Evolutionary conservation across 2,888 invertebrate species (phyloP).

Genomic region (Macrostomum cliftonense): DNA sequence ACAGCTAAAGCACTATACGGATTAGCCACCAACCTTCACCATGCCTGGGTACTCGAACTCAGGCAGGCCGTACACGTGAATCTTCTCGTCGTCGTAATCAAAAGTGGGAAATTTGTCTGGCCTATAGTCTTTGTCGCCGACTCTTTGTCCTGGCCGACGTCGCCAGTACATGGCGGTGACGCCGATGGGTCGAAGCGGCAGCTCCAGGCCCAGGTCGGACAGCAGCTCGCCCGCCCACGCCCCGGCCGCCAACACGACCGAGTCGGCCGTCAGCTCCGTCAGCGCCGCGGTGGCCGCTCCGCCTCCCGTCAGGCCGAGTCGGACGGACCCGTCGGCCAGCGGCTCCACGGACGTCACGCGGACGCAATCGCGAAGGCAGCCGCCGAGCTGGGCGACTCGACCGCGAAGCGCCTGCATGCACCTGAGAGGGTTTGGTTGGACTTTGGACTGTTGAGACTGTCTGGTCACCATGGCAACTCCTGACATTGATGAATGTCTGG

Average conservation of each 20-base stretch:
- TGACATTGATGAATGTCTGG: too few species aligned
- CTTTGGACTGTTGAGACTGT: too few species aligned
- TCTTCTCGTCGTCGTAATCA: background rate
- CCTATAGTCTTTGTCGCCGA: too few species aligned
- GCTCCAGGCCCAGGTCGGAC: constrained; percentile 18
- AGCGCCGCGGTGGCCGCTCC: too few species aligned
- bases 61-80: constrained; percentile 23
- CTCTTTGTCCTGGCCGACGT: too few species aligned
- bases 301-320: background rate
- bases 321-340: background rate
- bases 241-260: constrained; percentile 25
- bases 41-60: constrained; percentile 29
- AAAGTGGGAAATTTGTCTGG: too few species aligned
- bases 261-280: background rate
- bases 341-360: background rate
- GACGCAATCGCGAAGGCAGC: too few species aligned
- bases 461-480: too few species aligned
- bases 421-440: too few species aligned
- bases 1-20: background rate
- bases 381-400: too few species aligned
- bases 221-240: constrained; percentile 25
- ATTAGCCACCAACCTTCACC: constrained; percentile 25
- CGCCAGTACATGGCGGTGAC: constrained; percentile 24
- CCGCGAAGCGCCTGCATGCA: too few species aligned
- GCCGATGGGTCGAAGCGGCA: constrained; percentile 17